phyloP scores from a whole-genome alignment of 1,140 invertebrate genomes.

The Polypedilum vanderplanki region DNA sequence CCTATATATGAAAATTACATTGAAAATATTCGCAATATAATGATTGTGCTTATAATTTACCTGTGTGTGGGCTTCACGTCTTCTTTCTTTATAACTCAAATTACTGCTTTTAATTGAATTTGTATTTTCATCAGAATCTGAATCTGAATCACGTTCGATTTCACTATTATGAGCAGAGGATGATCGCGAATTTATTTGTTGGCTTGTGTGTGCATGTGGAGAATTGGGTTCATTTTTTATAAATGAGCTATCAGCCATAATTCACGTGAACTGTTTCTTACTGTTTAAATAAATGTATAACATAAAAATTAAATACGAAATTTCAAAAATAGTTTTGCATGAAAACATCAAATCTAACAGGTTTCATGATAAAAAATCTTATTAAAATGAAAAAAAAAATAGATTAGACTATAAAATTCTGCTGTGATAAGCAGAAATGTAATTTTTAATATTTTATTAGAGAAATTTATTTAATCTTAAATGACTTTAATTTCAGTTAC shows the following conservation, averaged over 20 bases:
- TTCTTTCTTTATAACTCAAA: constrained; percentile 84
- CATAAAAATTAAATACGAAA: no score
- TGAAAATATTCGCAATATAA: no score
- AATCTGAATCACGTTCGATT: constrained; percentile 78
- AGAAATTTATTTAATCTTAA: no score
- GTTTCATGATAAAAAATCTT: no score
- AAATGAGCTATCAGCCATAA: not conserved
- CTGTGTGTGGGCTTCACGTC: constrained; percentile 92
- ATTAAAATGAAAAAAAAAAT: no score
- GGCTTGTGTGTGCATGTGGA: not conserved
- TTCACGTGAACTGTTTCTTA: not conserved
- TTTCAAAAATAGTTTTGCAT: no score
- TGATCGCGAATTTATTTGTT: not conserved
- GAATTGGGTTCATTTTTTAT: constrained; percentile 6
- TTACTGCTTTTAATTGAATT: constrained; percentile 54
- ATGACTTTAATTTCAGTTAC: no score
- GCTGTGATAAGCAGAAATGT: no score
- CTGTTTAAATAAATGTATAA: no score
- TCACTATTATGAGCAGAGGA: constrained; percentile 44
- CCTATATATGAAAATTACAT: constrained; percentile 46
- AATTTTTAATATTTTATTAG: no score
- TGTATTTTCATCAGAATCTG: constrained; percentile 58
- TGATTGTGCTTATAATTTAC: constrained; percentile 73
- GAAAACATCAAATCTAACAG: no score
- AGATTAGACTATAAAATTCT: no score